Percentiles rank a stretch among this genome's conserved stretches.
These are phyloP conservation scores for Tokudaia muenninki DNA, from an alignment of 2,797 vertebrate genomes.

Conservation along the genomic window DNA sequence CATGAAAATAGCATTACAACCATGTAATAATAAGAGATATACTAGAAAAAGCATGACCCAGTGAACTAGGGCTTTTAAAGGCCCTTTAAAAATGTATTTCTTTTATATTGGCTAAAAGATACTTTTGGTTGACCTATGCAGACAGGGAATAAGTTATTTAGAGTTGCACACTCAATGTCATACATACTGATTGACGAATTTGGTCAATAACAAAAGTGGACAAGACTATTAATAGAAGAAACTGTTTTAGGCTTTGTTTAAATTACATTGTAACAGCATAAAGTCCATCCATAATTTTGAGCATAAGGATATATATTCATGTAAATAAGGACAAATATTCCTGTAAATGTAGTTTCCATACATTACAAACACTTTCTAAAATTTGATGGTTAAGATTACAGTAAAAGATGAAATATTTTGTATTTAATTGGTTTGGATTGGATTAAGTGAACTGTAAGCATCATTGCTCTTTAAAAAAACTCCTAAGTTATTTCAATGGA, in stretches of 20 bases:
- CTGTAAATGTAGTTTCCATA: background rate
- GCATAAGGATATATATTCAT: too few relatives aligned
- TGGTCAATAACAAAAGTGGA: too few relatives aligned
- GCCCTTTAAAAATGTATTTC: accelerated
- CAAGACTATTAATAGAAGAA: background rate
- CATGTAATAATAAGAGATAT: background rate
- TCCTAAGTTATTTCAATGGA: background rate
- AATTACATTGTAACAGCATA: background rate
- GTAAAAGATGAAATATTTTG: background rate
- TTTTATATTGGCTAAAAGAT: background rate
- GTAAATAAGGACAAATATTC: background rate
- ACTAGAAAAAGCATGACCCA: background rate
- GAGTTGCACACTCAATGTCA: background rate
- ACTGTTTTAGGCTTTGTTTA: background rate
- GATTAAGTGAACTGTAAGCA: background rate
- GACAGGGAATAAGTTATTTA: background rate
- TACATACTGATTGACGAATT: background rate
- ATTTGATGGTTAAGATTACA: background rate
- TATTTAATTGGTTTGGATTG: background rate
- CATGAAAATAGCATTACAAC: background rate
- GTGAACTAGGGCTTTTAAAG: background rate
- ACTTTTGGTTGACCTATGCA: background rate
- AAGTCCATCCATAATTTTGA: background rate
- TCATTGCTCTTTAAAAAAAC: background rate
- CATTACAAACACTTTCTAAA: background rate